Conservation (phyloP, 2,797 vertebrate species). For the Rhadinocentrus ornatus region DNA sequence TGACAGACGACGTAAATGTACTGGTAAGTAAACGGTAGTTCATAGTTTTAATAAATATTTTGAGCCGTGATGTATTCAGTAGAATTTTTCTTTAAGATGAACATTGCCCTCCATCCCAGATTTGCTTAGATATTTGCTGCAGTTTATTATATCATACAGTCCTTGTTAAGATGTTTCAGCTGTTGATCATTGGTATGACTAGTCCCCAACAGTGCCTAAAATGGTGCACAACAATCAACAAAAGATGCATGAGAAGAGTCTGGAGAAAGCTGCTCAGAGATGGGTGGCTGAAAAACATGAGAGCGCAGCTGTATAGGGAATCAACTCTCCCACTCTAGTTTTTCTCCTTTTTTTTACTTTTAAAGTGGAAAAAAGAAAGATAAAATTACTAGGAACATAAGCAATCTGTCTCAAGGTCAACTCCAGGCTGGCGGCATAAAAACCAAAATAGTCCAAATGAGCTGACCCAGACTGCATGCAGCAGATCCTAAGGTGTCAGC, state of each 20-base stretch:
- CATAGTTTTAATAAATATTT: not conserved
- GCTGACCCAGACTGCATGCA: constrained; percentile 39
- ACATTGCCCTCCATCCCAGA: too few species aligned
- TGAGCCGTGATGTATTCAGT: not conserved
- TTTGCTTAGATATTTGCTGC: not conserved
- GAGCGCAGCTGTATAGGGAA: too few species aligned
- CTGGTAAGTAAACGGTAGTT: constrained; percentile 15
- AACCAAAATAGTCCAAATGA: constrained; percentile 50
- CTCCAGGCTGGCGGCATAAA: constrained; percentile 61
- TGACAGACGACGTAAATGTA: accelerated
- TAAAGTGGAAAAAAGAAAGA: constrained; percentile 77
- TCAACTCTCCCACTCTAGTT: too few species aligned
- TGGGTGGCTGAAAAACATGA: too few species aligned
- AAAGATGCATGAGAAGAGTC: constrained; percentile 12
- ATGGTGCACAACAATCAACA: not conserved
- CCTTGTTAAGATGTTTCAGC: not conserved
- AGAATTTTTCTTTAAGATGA: too few species aligned
- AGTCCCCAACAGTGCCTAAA: not conserved
- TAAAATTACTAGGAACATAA: constrained; percentile 81
- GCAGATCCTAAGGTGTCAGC: constrained; percentile 84
- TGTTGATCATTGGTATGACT: too few species aligned
- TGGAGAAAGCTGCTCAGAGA: too few species aligned
- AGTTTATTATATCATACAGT: not conserved
- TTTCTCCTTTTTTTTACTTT: constrained; percentile 11
- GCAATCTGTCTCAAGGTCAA: constrained; percentile 68